Percentiles rank a stretch among this genome's conserved stretches.
phyloP scores from a whole-genome alignment of 2,113 vertebrate genomes.

The Tauraco erythrolophus region DNA sequence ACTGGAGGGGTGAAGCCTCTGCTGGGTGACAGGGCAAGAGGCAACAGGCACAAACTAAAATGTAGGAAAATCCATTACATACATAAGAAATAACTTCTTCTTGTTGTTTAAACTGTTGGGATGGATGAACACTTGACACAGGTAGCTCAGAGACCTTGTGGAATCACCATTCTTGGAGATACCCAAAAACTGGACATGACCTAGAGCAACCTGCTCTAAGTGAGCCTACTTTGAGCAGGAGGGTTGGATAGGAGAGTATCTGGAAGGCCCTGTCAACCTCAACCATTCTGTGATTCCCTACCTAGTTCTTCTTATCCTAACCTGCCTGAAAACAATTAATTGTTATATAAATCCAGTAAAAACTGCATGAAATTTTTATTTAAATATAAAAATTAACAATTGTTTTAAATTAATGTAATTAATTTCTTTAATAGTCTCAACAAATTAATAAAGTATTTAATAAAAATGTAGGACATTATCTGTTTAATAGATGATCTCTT shows the following conservation, averaged over 20 bases:
- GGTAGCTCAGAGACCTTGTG: neutral
- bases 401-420: neutral
- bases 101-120: neutral
- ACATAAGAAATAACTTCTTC: neutral
- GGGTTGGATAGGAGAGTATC: neutral
- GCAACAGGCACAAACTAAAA: neutral
- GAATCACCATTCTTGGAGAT: neutral
- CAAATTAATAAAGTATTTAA: neutral
- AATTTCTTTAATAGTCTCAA: neutral
- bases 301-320: neutral
- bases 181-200: rapidly evolving
- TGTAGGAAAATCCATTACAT: neutral
- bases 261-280: neutral
- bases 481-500: neutral
- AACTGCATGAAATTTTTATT: neutral
- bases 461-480: neutral
- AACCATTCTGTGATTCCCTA: neutral
- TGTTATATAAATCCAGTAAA: neutral
- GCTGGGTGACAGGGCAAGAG: neutral
- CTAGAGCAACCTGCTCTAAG: neutral
- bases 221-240: neutral
- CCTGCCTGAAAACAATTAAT: neutral
- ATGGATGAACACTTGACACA: neutral
- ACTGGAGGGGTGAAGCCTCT: neutral
- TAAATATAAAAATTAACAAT: neutral